Conservation (phyloP, 2,113 vertebrate species). For the Mirounga angustirostris region DNA sequence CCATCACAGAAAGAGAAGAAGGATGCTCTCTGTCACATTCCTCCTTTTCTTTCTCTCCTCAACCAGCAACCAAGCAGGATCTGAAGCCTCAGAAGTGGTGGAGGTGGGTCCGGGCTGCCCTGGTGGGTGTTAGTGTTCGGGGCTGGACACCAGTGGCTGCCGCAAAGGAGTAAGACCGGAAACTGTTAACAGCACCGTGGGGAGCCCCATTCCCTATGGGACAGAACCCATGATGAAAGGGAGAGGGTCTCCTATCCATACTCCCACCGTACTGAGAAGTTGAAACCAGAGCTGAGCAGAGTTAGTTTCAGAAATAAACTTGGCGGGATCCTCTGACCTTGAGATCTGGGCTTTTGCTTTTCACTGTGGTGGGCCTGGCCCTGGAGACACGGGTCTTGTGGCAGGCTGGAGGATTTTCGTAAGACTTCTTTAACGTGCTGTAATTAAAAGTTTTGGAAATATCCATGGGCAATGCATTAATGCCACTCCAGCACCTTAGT, state of each 20-base stretch:
- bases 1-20: not conserved
- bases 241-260: not conserved
- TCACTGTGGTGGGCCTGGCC: not conserved
- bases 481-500: not conserved
- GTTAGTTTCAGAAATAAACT: constrained; percentile 22
- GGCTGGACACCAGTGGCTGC: not conserved
- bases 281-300: not conserved
- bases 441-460: constrained; percentile 58
- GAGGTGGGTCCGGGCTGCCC: not conserved
- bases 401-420: constrained; percentile 28
- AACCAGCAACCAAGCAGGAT: not conserved
- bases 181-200: not conserved
- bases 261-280: not conserved
- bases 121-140: not conserved
- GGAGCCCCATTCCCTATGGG: not conserved
- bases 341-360: constrained; percentile 60
- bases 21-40: not conserved
- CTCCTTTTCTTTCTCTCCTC: not conserved
- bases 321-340: not conserved
- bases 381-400: not conserved
- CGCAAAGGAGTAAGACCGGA: not conserved
- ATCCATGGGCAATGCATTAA: not conserved
- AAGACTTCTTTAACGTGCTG: constrained; percentile 51
- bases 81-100: not conserved
- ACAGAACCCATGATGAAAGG: not conserved